Base-by-base conservation (phyloP, 2,113 vertebrate species). In the Sterrhoptilus dennistouni region DNA sequence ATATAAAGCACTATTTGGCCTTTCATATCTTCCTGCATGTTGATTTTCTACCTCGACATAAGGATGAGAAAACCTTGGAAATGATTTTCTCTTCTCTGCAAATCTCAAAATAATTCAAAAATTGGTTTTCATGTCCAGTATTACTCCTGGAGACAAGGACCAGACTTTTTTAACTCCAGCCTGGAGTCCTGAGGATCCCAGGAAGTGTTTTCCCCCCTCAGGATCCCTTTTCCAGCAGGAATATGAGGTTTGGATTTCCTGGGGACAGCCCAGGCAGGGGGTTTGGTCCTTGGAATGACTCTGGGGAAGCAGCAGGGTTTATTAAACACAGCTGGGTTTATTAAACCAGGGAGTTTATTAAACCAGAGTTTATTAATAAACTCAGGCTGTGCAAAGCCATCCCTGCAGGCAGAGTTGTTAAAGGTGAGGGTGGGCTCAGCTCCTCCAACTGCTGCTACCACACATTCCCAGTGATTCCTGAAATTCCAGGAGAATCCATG, bases 101-200 rank as follows among this genome's bases (percentile, higher is more conserved):
- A 17, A 31, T 7, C 64, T 14, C 47, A 13, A 31, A 5, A 3
- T 6, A 3, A 7, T 57, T 3, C 63, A 28, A 2, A 42, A 14
- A 0, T 0, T 1, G 3, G 17, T 11, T 68, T 36, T 21, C 1
- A 2, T 38, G 6, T 1, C 10, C 50, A 81, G 12, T 1, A 15
- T 14, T 2, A 3, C 12, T 20, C 68, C 44, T 36, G 15, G 16
- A 61, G 8, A 60, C n/a, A 25, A 65, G 0, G 0, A 31, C 3
- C 64, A 69, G 50, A 24, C 4, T 6, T 42, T 1, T 1, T 0
- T 2, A 3, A 42, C 14, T 52, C 16, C 66, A 44, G 9, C 23
- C 36, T 31, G 17, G 21, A 25, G 9, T 9, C 20, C 42, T 9
- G 8, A 25, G 6, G 12, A 28, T 11, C 42, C 53, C 54, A 29